Percentiles rank a stretch among this genome's conserved stretches.
phyloP scores from a whole-genome alignment of 2,113 vertebrate species.

The Vimba vimba region DNA sequence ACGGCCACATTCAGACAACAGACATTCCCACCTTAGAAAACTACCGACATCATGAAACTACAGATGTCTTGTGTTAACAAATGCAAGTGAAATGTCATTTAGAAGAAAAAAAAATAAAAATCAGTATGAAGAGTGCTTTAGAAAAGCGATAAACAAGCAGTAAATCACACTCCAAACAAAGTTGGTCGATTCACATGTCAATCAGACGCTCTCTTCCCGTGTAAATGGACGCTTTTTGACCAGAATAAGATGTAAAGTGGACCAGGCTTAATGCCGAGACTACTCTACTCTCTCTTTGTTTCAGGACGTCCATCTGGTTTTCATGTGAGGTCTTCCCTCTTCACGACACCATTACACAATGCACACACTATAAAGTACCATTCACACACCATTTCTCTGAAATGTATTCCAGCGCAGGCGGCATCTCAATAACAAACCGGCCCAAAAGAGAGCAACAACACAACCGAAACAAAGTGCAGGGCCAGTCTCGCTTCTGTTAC shows the following conservation, averaged over 20 bases:
- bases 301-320: neutral
- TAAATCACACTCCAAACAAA: slow-evolving; percentile 10
- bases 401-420: neutral
- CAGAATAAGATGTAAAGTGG: neutral
- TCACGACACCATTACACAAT: neutral
- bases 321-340: neutral
- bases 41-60: neutral
- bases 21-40: too few relatives aligned
- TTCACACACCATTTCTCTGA: neutral
- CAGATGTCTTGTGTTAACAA: neutral
- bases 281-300: neutral
- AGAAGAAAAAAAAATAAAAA: neutral
- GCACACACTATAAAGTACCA: neutral
- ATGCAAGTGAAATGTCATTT: neutral
- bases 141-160: slow-evolving; percentile 30
- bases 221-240: neutral
- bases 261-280: neutral
- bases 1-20: neutral
- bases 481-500: neutral
- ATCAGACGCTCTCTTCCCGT: neutral
- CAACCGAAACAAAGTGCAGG: neutral
- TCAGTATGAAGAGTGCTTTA: neutral
- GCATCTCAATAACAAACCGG: neutral
- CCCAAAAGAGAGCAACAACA: neutral
- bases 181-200: neutral